Percentiles rank a stretch among this genome's conserved stretches.
These are phyloP conservation scores for Chloroclysta siterata DNA, from an alignment of 2,888 invertebrate species.

Conservation along the genomic window DNA sequence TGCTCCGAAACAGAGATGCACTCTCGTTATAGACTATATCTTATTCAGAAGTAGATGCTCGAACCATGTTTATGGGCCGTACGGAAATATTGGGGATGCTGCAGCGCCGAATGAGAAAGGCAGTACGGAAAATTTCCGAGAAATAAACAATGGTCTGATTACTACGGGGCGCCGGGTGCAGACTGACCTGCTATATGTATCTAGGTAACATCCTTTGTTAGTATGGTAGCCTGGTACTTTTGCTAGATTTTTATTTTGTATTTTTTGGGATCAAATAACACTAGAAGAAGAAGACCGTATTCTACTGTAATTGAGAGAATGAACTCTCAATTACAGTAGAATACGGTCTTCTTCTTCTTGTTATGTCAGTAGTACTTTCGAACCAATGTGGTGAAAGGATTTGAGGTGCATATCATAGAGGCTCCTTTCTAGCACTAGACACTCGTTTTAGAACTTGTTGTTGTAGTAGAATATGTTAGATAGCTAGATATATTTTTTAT, in stretches of 20 bases:
- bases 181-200: neutral
- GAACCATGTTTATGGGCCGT: constrained; percentile 33
- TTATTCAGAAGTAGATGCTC: constrained; percentile 33
- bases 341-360: too few relatives aligned
- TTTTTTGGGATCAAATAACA: too few relatives aligned
- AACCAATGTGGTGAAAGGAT: too few relatives aligned
- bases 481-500: too few relatives aligned
- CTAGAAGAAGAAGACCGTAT: too few relatives aligned
- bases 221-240: neutral
- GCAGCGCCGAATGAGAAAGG: constrained; percentile 19
- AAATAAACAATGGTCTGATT: neutral
- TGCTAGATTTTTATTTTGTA: neutral
- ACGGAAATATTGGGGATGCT: constrained; percentile 31
- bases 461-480: too few relatives aligned
- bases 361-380: too few relatives aligned
- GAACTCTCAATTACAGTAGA: too few relatives aligned
- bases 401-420: too few relatives aligned
- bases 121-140: neutral
- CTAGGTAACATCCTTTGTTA: neutral
- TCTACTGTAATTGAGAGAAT: too few relatives aligned
- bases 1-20: constrained; percentile 15
- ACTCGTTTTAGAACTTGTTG: too few relatives aligned
- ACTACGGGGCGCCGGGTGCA: neutral
- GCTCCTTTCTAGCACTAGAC: too few relatives aligned
- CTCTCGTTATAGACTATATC: constrained; percentile 27